phyloP scores from a whole-genome alignment of 2,113 vertebrate genomes.

The Trichechus manatus region DNA sequence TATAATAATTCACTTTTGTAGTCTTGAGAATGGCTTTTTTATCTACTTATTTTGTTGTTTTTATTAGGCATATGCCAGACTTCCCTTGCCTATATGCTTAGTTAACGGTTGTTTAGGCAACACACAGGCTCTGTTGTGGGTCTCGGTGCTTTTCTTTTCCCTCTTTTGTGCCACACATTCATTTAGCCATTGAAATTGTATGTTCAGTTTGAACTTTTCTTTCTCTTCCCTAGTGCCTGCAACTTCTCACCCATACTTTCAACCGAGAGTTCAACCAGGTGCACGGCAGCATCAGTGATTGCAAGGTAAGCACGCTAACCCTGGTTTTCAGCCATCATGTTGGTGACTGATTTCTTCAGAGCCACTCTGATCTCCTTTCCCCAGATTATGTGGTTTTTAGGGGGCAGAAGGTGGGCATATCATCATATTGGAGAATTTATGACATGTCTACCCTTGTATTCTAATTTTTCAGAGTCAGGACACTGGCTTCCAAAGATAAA shows the following conservation, averaged over 20 bases:
- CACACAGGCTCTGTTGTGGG: neutral
- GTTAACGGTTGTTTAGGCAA: neutral
- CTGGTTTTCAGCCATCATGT: neutral
- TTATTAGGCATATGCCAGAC: neutral
- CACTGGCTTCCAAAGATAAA: neutral
- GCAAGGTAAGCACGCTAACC: constrained; percentile 91
- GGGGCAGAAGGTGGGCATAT: neutral
- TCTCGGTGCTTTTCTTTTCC: neutral
- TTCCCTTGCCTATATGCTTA: neutral
- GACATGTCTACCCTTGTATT: neutral
- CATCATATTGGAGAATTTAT: neutral
- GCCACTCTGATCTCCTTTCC: neutral
- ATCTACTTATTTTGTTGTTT: neutral
- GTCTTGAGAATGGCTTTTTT: neutral
- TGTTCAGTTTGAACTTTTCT: neutral
- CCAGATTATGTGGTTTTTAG: neutral
- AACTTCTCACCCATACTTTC: constrained; percentile 97
- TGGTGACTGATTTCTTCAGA: neutral
- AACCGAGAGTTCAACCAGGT: constrained; percentile 97
- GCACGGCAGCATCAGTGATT: constrained; percentile 97
- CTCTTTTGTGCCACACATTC: neutral
- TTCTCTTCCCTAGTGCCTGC: constrained; percentile 92
- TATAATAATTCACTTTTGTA: neutral
- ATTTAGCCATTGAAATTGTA: neutral
- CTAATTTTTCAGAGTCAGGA: neutral